Evolutionary conservation across 2,888 invertebrate genomes (phyloP).

Genomic region (Xylota segnis): DNA sequence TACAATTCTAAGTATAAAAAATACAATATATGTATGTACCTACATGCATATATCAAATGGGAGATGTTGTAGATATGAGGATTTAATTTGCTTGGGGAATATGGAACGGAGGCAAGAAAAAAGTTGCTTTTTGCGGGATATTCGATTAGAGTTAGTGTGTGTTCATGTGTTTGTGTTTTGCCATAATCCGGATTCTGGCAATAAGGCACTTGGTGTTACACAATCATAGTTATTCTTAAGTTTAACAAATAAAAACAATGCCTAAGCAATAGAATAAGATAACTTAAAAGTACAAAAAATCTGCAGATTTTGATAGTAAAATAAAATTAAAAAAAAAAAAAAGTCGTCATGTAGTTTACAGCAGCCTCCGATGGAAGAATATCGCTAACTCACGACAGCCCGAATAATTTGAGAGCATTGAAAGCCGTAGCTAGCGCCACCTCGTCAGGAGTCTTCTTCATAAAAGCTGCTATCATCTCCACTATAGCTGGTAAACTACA

Average conservation of each 20-base stretch:
- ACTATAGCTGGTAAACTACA: constrained; percentile 96
- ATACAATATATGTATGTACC: constrained; percentile 22
- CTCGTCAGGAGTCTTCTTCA: constrained; percentile 94
- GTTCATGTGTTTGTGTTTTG: constrained; percentile 38
- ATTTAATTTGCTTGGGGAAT: constrained; percentile 11
- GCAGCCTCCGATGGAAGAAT: constrained; percentile 51
- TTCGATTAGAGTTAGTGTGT: constrained; percentile 32
- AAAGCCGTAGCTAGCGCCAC: constrained; percentile 95
- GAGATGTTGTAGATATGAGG: constrained; percentile 41
- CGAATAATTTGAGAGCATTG: constrained; percentile 95
- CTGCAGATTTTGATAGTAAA: constrained; percentile 69
- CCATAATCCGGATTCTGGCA: constrained; percentile 73
- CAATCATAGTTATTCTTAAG: constrained; percentile 48
- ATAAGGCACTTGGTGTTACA: constrained; percentile 73
- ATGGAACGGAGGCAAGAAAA: constrained; percentile 56
- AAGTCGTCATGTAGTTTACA: constrained; percentile 66
- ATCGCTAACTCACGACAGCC: constrained; percentile 88
- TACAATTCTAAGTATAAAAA: constrained; percentile 51
- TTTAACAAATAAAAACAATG: constrained; percentile 58
- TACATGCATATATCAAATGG: constrained; percentile 33
- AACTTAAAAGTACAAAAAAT: constrained; percentile 71
- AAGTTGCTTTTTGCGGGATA: constrained; percentile 30
- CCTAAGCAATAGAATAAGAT: constrained; percentile 40
- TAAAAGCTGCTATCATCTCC: constrained; percentile 97
- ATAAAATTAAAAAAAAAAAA: constrained; percentile 48